Conservation (phyloP, 1,140 invertebrate genomes). For the Andrena cerasifolii region DNA sequence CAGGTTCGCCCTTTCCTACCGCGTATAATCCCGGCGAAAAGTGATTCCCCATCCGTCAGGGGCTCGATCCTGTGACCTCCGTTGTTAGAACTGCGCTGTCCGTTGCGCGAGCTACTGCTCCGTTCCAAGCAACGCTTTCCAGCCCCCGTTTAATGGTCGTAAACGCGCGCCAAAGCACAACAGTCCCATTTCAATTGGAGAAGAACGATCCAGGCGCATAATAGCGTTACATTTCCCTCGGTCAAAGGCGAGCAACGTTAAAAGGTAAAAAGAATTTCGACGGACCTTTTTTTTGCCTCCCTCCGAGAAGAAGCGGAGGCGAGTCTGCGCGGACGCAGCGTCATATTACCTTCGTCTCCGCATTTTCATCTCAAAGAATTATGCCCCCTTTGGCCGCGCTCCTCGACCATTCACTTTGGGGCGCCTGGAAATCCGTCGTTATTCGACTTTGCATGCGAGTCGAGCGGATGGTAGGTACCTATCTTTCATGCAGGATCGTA, state of each 20-base stretch:
- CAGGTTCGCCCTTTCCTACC: background rate
- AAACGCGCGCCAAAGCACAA: conserved; percentile 12
- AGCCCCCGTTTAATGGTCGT: background rate
- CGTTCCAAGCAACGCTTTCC: background rate
- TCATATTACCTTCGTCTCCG: conserved; percentile 41
- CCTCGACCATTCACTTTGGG: conserved; percentile 50
- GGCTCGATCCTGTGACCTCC: no score
- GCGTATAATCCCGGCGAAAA: background rate
- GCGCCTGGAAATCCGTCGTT: conserved; percentile 37
- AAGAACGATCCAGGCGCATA: conserved; percentile 12
- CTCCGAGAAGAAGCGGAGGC: background rate
- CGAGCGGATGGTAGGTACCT: conserved; percentile 34
- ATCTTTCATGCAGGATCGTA: conserved; percentile 39
- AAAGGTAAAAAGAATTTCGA: conserved; percentile 29
- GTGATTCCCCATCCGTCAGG: no score
- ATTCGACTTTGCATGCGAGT: conserved; percentile 29
- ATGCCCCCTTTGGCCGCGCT: conserved; percentile 38
- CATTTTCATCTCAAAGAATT: conserved; percentile 57
- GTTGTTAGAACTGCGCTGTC: no score
- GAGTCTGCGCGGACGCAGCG: conserved; percentile 6
- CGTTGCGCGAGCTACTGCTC: no score
- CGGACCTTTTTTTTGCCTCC: background rate
- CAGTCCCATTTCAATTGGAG: conserved; percentile 34
- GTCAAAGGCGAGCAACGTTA: conserved; percentile 10
- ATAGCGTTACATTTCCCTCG: conserved; percentile 29